Conservation (phyloP, 2,888 invertebrate species). For the Chydorus sphaericus region DNA sequence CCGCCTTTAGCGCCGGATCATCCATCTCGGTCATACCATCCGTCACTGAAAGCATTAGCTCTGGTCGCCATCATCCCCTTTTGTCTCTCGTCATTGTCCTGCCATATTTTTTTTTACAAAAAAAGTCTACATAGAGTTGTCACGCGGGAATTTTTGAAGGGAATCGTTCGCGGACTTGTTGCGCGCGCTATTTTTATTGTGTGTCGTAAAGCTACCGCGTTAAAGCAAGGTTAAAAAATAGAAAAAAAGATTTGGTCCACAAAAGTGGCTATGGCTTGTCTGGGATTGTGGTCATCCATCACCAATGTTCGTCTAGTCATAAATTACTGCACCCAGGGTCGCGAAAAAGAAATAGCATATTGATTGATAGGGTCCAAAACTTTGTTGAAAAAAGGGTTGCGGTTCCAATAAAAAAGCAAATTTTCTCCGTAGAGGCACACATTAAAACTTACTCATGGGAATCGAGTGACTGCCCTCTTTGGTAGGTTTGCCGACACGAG, state of each 20-base stretch:
- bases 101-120: constrained; percentile 2
- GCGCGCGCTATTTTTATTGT: too few species aligned
- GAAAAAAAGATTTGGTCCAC: too few species aligned
- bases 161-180: too few species aligned
- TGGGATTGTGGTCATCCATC: constrained; percentile 14
- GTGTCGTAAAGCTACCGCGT: too few species aligned
- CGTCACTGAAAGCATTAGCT: constrained; percentile 5
- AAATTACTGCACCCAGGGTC: constrained; percentile 8
- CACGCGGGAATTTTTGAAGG: too few species aligned
- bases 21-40: constrained; percentile 13
- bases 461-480: constrained; percentile 1
- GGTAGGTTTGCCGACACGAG: background rate
- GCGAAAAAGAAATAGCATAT: background rate
- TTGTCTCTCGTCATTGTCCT: background rate
- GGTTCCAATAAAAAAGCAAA: background rate
- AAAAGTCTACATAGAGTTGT: too few species aligned
- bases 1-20: constrained; percentile 6
- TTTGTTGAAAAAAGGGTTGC: background rate
- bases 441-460: constrained; percentile 4
- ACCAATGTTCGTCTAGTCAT: constrained; percentile 9
- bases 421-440: background rate
- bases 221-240: too few species aligned
- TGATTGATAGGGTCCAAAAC: background rate
- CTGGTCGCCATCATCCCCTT: background rate
- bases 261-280: too few species aligned